Evolutionary conservation across 2,797 vertebrate species (phyloP).

Genomic region (Phalanger gymnotis): DNA sequence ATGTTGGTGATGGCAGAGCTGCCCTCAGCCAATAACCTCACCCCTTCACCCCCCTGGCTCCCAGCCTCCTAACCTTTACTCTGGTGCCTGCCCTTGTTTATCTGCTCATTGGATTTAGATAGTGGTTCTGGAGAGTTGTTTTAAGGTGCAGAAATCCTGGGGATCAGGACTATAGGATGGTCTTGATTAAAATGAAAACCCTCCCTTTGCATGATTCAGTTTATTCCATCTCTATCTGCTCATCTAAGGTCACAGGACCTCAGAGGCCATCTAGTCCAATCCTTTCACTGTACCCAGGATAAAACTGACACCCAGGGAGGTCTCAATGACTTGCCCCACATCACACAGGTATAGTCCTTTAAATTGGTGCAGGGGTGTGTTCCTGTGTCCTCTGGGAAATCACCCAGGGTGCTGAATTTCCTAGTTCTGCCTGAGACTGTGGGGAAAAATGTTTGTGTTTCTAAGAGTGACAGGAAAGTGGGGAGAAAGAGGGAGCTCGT

Average conservation of each 20-base stretch:
- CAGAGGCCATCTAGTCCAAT: background rate
- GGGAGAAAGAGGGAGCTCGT: background rate
- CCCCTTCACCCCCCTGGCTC: background rate
- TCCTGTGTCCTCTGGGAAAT: background rate
- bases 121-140: background rate
- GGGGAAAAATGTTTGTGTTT: conserved; percentile 41
- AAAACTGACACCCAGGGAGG: background rate
- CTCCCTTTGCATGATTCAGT: background rate
- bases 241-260: background rate
- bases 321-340: background rate
- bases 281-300: background rate
- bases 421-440: background rate
- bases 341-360: background rate
- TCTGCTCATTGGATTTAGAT: background rate
- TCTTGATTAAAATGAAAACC: background rate
- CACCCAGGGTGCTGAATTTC: background rate
- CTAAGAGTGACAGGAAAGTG: background rate
- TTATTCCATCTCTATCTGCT: background rate
- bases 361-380: background rate
- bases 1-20: too few relatives aligned
- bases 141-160: background rate
- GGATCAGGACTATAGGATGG: background rate
- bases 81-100: background rate
- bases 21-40: background rate
- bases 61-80: background rate